Conservation (phyloP, 2,888 invertebrate genomes). For the Pteria penguin region DNA sequence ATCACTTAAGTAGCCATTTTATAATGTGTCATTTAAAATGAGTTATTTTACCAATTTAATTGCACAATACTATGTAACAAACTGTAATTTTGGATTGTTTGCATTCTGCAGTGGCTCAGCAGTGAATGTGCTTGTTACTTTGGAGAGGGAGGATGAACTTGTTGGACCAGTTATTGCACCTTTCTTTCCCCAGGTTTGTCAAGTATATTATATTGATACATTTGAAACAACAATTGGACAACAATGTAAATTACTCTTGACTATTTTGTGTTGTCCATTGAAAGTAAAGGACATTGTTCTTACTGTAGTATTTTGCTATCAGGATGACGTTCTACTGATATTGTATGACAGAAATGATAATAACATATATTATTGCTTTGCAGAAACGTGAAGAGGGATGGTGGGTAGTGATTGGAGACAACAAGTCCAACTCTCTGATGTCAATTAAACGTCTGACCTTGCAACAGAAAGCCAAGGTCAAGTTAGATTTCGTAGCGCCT, state of each 20-base stretch:
- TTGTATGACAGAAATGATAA: too few relatives aligned
- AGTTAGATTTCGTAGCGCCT: slow-evolving; percentile 96
- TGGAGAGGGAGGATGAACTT: slow-evolving; percentile 98
- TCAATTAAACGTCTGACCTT: slow-evolving; percentile 98
- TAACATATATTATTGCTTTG: slow-evolving; percentile 34
- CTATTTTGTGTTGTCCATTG: too few relatives aligned
- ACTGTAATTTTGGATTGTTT: too few relatives aligned
- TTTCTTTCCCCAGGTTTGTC: slow-evolving; percentile 93
- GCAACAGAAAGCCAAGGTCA: slow-evolving; percentile 93
- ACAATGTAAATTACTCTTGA: too few relatives aligned
- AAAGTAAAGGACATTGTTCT: too few relatives aligned
- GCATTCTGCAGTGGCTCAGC: slow-evolving; percentile 76
- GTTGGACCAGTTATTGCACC: slow-evolving; percentile 98
- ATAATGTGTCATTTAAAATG: too few relatives aligned
- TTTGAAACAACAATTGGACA: too few relatives aligned
- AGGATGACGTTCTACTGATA: too few relatives aligned
- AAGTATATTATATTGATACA: not conserved
- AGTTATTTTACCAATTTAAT: too few relatives aligned
- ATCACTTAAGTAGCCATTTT: too few relatives aligned
- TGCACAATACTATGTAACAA: too few relatives aligned
- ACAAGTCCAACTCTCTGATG: slow-evolving; percentile 93
- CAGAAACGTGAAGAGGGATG: slow-evolving; percentile 84
- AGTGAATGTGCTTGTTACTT: slow-evolving; percentile 92
- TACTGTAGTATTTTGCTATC: too few relatives aligned
- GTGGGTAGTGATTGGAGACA: slow-evolving; percentile 99